Evolutionary conservation across 2,113 vertebrate genomes (phyloP).

Genomic region (Odocoileus hemionus): DNA sequence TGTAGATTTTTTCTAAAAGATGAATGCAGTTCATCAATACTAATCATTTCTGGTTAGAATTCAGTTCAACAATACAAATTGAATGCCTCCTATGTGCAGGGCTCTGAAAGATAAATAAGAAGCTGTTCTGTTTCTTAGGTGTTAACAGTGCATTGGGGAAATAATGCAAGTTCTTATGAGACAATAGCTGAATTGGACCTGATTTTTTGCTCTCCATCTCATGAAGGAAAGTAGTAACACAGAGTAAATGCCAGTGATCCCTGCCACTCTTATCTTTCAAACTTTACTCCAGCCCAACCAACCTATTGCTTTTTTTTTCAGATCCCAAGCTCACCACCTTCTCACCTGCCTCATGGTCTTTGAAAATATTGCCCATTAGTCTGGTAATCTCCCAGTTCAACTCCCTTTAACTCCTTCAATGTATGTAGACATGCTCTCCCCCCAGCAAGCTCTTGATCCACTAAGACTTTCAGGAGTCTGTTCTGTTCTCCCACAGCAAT

Average conservation of each 20-base stretch:
- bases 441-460: neutral
- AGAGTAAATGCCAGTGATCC: neutral
- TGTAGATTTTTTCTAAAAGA: neutral
- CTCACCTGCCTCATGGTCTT: neutral
- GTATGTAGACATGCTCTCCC: neutral
- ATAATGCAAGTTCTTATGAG: neutral
- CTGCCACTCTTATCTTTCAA: neutral
- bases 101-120: neutral
- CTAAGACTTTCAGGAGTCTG: neutral
- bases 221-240: neutral
- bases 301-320: neutral
- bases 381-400: neutral
- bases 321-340: neutral
- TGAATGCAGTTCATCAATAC: neutral
- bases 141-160: neutral
- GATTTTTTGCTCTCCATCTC: neutral
- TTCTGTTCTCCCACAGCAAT: neutral
- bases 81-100: neutral
- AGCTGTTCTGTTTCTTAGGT: neutral
- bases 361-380: neutral
- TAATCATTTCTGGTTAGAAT: conserved; percentile 27
- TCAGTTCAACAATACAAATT: neutral
- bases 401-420: neutral
- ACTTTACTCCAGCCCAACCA: neutral
- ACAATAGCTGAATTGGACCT: neutral